A percentile compares a stretch with the other conserved stretches of the same genome.
Evolutionary conservation across 2,113 vertebrate species (phyloP).

Genomic region (Trogon surrucura): DNA sequence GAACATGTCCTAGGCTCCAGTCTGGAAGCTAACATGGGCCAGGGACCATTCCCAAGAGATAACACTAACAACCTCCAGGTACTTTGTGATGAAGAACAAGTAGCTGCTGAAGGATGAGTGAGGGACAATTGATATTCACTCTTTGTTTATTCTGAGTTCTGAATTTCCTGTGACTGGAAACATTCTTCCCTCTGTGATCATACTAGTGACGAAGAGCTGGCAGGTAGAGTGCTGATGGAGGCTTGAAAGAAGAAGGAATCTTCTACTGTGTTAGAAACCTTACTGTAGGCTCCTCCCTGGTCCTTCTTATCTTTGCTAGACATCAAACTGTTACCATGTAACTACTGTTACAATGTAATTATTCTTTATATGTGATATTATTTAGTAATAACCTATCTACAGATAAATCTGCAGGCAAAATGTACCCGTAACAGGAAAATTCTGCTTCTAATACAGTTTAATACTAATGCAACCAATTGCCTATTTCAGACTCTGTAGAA

Average conservation of each 20-base stretch:
- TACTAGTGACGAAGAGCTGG: constrained; percentile 28
- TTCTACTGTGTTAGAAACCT: not conserved
- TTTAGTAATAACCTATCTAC: not conserved
- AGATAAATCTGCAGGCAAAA: not conserved
- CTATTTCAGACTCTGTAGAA: not conserved
- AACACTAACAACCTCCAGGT: not conserved
- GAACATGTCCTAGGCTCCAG: not conserved
- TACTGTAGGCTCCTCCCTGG: not conserved
- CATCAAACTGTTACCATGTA: not conserved
- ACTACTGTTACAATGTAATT: not conserved
- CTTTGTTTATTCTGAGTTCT: not conserved
- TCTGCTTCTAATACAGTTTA: not conserved
- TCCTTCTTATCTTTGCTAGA: not conserved
- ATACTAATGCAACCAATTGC: not conserved
- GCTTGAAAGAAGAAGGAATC: constrained; percentile 31
- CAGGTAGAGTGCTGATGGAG: constrained; percentile 4
- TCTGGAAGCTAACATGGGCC: not conserved
- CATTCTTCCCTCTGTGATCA: not conserved
- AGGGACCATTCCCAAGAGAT: not conserved
- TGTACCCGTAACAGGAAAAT: not conserved
- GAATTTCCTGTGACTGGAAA: not conserved
- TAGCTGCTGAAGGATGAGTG: not conserved
- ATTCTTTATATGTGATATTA: not conserved
- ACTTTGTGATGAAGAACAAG: not conserved
- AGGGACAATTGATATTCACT: not conserved